phyloP scores from a whole-genome alignment of 2,113 vertebrate genomes.

The Proteles cristata region DNA sequence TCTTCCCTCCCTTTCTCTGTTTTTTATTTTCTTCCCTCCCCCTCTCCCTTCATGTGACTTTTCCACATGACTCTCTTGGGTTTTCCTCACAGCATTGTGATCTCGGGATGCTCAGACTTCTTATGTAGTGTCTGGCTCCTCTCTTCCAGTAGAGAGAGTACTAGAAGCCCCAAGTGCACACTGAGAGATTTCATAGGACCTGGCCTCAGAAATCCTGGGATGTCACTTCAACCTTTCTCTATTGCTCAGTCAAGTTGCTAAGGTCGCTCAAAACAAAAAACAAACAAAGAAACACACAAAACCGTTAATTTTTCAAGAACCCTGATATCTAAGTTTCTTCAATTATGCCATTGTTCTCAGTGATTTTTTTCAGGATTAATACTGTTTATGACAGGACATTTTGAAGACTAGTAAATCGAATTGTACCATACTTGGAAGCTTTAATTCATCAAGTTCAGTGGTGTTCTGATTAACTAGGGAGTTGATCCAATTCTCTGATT shows the following conservation, averaged over 20 bases:
- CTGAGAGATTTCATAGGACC: not conserved
- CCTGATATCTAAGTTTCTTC: not conserved
- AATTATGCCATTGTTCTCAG: not conserved
- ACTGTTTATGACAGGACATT: not conserved
- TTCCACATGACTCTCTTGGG: not conserved
- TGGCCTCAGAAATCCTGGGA: not conserved
- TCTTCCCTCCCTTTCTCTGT: fast-evolving
- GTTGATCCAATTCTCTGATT: not conserved
- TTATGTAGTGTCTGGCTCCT: not conserved
- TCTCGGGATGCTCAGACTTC: not conserved
- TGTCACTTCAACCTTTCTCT: not conserved
- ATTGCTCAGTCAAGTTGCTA: not conserved
- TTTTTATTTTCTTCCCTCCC: too few relatives aligned
- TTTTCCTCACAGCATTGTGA: not conserved
- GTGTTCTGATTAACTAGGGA: not conserved
- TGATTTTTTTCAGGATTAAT: not conserved
- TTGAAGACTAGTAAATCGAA: not conserved
- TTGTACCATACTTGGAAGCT: not conserved
- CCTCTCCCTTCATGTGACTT: not conserved
- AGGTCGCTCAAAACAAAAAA: not conserved
- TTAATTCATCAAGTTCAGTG: not conserved
- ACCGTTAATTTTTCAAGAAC: not conserved
- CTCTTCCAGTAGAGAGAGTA: not conserved
- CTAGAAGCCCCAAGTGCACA: not conserved
- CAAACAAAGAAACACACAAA: too few relatives aligned